A percentile compares a stretch with the other conserved stretches of the same genome.
Conservation (phyloP, 2,113 vertebrate genomes). For the Grus americana region DNA sequence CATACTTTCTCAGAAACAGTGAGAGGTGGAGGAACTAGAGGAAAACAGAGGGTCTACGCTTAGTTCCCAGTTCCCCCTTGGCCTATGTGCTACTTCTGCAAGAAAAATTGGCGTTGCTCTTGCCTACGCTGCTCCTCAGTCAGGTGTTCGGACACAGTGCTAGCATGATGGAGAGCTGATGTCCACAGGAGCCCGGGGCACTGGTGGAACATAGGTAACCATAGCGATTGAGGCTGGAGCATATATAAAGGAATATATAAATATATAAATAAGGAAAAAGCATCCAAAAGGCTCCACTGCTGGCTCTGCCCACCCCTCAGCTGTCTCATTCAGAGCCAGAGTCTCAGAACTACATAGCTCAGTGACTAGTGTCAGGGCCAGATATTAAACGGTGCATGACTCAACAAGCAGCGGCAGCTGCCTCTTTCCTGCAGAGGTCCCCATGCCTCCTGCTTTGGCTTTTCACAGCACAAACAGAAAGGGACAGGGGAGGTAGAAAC, state of each 20-base stretch:
- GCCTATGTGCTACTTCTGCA: fast-evolving
- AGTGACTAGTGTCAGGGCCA: neutral
- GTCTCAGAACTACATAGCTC: neutral
- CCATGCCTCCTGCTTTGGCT: neutral
- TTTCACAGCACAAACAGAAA: neutral
- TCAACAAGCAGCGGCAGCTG: neutral
- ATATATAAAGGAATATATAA: neutral
- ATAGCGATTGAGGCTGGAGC: neutral
- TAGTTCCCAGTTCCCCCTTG: neutral
- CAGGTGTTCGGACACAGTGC: neutral
- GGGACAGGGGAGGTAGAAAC: neutral
- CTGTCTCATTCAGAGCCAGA: neutral
- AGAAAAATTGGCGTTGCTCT: fast-evolving
- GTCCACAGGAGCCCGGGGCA: neutral
- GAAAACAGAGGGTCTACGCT: neutral
- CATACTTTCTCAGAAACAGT: fast-evolving
- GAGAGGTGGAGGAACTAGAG: neutral
- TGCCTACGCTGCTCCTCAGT: neutral
- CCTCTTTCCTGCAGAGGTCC: neutral
- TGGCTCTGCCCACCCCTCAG: neutral
- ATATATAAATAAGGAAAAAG: neutral
- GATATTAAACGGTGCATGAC: fast-evolving
- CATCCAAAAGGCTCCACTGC: neutral
- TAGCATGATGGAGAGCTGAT: neutral
- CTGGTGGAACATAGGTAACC: neutral